These are phyloP conservation scores for Drosophila rellima DNA, from an alignment of 2,888 invertebrate genomes.

Conservation along the genomic window DNA sequence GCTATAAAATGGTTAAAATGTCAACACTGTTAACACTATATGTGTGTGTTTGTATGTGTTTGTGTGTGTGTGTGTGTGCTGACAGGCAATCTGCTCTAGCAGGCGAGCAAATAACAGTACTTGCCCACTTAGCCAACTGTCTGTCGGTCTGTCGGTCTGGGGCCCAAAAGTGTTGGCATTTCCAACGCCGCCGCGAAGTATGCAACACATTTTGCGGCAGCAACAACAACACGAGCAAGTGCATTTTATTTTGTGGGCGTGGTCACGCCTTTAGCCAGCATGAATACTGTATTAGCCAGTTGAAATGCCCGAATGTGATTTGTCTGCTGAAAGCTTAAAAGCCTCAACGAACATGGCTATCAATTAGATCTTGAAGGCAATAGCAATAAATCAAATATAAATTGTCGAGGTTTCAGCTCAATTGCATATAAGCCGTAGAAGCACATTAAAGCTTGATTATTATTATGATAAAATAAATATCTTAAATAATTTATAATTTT, in stretches of 20 bases:
- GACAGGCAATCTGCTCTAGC: slow-evolving; percentile 41
- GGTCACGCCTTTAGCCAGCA: slow-evolving; percentile 1
- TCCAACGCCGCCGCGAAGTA: slow-evolving; percentile 36
- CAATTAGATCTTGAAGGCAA: neutral
- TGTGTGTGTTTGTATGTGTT: slow-evolving; percentile 2
- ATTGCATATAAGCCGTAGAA: neutral
- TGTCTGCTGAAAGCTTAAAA: slow-evolving; percentile 5
- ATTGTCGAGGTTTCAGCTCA: neutral
- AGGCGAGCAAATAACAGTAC: slow-evolving; percentile 29
- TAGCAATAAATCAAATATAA: neutral
- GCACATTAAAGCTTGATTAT: neutral
- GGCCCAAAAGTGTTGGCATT: slow-evolving; percentile 24
- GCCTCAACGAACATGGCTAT: neutral
- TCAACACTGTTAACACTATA: too few species aligned
- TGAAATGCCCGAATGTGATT: neutral
- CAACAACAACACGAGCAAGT: slow-evolving; percentile 3
- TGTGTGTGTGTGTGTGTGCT: slow-evolving; percentile 25
- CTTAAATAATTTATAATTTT: neutral
- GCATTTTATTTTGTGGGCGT: slow-evolving; percentile 33
- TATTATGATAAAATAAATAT: neutral
- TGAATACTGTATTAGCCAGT: slow-evolving; percentile 7
- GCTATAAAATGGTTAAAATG: neutral
- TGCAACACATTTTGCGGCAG: slow-evolving; percentile 44
- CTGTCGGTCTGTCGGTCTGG: slow-evolving; percentile 13
- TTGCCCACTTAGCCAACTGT: slow-evolving; percentile 40